Conservation (phyloP, 2,888 invertebrate species). For the Ornithoptera alexandrae region DNA sequence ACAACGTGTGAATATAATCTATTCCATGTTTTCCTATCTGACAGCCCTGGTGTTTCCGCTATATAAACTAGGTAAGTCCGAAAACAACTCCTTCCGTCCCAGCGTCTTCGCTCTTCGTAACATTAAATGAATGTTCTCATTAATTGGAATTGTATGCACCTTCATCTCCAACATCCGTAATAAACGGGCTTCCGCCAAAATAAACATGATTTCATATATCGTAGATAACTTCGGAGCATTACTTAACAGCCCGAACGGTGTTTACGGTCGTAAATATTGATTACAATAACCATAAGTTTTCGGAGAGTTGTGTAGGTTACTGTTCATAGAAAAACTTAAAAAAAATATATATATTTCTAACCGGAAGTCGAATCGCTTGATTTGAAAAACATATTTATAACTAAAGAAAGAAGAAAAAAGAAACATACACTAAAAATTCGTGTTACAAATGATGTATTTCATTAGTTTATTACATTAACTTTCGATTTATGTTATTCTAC, state of each 20-base stretch:
- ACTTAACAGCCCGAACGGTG: slow-evolving; percentile 2
- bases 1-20: background rate
- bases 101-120: slow-evolving; percentile 31
- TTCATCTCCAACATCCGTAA: slow-evolving; percentile 28
- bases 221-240: slow-evolving; percentile 18
- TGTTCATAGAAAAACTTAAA: too few relatives aligned
- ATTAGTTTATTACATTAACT: too few relatives aligned
- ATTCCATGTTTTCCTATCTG: background rate
- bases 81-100: slow-evolving; percentile 30
- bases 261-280: slow-evolving; percentile 17
- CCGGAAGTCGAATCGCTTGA: too few relatives aligned
- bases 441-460: too few relatives aligned
- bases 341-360: too few relatives aligned
- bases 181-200: slow-evolving; percentile 33
- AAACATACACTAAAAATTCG: too few relatives aligned
- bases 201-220: slow-evolving; percentile 29
- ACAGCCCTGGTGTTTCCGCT: slow-evolving; percentile 26
- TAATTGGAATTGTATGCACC: slow-evolving; percentile 32
- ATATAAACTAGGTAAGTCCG: slow-evolving; percentile 29
- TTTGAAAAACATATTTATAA: too few relatives aligned
- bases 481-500: too few relatives aligned
- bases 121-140: slow-evolving; percentile 33
- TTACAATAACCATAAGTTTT: slow-evolving; percentile 18
- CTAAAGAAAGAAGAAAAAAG: too few relatives aligned
- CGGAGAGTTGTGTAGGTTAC: background rate